Percentiles rank a stretch among this genome's conserved stretches.
Evolutionary conservation across 2,888 invertebrate genomes (phyloP).

Genomic region (Myopa testacea): DNA sequence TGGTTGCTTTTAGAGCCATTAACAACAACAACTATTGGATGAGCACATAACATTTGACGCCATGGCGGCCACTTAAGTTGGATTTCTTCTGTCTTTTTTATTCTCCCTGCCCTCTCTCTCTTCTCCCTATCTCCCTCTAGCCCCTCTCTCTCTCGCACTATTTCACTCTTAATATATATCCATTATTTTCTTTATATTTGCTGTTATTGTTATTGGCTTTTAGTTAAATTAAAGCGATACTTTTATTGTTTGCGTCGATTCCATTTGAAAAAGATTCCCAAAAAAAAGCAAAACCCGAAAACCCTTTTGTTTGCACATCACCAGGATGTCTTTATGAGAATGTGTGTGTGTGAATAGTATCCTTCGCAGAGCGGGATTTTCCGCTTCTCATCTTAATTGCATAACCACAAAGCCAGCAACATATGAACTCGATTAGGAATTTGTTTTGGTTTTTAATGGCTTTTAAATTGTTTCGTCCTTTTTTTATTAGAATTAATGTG

Average conservation of each 20-base stretch:
- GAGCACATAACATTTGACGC: conserved; percentile 28
- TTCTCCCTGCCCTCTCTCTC: too few relatives aligned
- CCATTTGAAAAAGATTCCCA: not conserved
- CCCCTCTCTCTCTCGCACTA: not conserved
- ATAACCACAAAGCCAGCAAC: conserved; percentile 26
- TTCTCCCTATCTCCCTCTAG: too few relatives aligned
- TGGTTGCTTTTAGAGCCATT: conserved; percentile 4
- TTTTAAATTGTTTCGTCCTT: conserved; percentile 34
- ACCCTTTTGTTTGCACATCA: not conserved
- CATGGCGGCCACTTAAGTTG: conserved; percentile 31
- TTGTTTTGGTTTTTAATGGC: conserved; percentile 32
- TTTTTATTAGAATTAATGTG: not conserved
- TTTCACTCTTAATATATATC: conserved; percentile 42
- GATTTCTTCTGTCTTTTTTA: not conserved
- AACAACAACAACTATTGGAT: conserved; percentile 2
- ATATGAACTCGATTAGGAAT: conserved; percentile 35
- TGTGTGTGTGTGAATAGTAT: not conserved
- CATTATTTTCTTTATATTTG: conserved; percentile 39
- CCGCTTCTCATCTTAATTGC: conserved; percentile 43
- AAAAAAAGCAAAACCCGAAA: not conserved
- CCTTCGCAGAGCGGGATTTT: conserved; percentile 48
- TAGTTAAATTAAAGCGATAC: conserved; percentile 16
- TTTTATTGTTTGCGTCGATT: not conserved
- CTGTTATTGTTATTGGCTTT: conserved; percentile 22
- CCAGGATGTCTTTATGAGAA: not conserved